Conservation (phyloP, 2,888 invertebrate species). For the Listrodromus nycthemerus region DNA sequence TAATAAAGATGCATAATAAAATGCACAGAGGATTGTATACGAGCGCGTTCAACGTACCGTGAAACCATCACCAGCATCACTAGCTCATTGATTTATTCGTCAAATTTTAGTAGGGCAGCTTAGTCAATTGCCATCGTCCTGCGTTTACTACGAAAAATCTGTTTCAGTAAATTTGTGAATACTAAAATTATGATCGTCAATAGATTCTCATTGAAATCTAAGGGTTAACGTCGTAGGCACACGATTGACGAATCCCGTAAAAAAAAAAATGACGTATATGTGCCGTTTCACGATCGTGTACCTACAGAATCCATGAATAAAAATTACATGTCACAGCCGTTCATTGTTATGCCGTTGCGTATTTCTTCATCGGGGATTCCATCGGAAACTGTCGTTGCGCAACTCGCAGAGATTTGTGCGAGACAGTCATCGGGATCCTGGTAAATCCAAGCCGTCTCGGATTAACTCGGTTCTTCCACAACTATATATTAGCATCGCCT, state of each 20-base stretch:
- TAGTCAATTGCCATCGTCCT: not conserved
- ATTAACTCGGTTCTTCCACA: not conserved
- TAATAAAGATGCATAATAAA: conserved; percentile 78
- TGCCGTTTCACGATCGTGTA: not conserved
- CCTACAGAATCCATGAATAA: not conserved
- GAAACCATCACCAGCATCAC: conserved; percentile 33
- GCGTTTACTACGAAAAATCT: not conserved
- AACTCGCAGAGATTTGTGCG: conserved; percentile 53
- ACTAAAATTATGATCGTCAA: not conserved
- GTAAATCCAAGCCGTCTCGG: not conserved
- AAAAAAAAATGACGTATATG: not conserved
- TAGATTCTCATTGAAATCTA: not conserved
- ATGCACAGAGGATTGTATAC: conserved; percentile 69
- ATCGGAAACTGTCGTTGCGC: conserved; percentile 64
- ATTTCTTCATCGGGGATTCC: conserved; percentile 69
- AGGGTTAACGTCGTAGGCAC: conserved; percentile 6
- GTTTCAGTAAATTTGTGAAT: not conserved
- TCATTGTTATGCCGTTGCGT: conserved; percentile 5
- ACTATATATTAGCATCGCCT: not conserved
- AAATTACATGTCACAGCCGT: not conserved
- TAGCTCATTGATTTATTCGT: conserved; percentile 52
- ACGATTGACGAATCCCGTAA: not conserved
- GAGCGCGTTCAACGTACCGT: conserved; percentile 25
- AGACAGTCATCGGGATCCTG: not conserved
- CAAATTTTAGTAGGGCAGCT: conserved; percentile 19